Evolutionary conservation across 2,113 vertebrate species (phyloP).

Genomic region (Tenebrosternarchus preto): DNA sequence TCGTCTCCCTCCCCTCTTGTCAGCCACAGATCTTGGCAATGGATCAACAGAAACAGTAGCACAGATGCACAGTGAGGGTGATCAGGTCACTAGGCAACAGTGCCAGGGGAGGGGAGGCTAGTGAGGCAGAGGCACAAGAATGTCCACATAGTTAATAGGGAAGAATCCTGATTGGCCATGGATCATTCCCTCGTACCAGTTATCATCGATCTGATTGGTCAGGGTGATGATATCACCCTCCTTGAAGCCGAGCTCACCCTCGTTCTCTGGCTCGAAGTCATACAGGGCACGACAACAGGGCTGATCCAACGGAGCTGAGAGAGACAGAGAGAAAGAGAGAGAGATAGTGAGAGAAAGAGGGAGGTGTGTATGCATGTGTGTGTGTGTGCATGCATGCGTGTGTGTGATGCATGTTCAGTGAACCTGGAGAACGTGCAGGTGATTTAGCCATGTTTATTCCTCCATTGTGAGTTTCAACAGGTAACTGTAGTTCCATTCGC

Average conservation of each 20-base stretch:
- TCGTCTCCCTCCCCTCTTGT: conserved; percentile 15
- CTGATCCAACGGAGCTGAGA: conserved; percentile 78
- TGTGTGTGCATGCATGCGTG: no score
- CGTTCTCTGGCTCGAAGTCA: conserved; percentile 89
- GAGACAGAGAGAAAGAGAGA: not conserved
- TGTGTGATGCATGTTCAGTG: not conserved
- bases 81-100: conserved; percentile 24
- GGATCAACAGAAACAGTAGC: conserved; percentile 42
- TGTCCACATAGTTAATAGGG: conserved; percentile 87
- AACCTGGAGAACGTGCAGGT: conserved; percentile 75
- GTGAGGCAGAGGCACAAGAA: conserved; percentile 83
- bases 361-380: no score
- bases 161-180: conserved; percentile 89
- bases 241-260: conserved; percentile 88
- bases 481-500: conserved; percentile 86
- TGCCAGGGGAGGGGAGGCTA: conserved; percentile 68
- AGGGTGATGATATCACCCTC: conserved; percentile 88
- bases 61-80: conserved; percentile 34
- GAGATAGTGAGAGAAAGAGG: not conserved
- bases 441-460: conserved; percentile 89
- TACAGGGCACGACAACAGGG: conserved; percentile 85
- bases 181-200: conserved; percentile 91
- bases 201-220: conserved; percentile 89
- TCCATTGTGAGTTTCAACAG: conserved; percentile 87
- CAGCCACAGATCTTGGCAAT: not conserved